phyloP scores from a whole-genome alignment of 2,888 invertebrate species.

The Himalopsyche tibetana region DNA sequence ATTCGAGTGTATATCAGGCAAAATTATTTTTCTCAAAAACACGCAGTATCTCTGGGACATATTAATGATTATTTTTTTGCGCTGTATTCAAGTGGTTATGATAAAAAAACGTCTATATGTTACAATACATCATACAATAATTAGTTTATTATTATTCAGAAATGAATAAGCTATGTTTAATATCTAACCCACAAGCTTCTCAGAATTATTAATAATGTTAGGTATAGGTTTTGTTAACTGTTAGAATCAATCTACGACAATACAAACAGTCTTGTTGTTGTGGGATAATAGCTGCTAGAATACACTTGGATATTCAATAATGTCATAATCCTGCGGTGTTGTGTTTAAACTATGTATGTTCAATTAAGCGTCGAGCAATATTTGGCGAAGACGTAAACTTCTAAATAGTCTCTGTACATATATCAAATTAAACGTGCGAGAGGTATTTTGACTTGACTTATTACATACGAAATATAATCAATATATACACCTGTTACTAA shows the following conservation, averaged over 20 bases:
- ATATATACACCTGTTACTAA: background rate
- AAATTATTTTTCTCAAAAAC: too few species aligned
- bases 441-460: background rate
- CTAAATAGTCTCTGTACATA: background rate
- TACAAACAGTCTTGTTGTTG: background rate
- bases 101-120: too few species aligned
- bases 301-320: constrained; percentile 34
- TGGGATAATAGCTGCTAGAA: background rate
- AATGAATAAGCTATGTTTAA: too few species aligned
- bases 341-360: constrained; percentile 22
- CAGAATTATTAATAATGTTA: too few species aligned
- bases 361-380: constrained; percentile 2
- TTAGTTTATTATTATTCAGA: too few species aligned
- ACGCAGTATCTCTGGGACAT: too few species aligned
- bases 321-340: constrained; percentile 1
- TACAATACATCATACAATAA: too few species aligned
- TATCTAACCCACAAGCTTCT: too few species aligned
- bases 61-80: too few species aligned
- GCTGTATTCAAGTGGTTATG: too few species aligned
- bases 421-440: background rate
- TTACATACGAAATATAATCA: background rate
- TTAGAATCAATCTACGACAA: background rate
- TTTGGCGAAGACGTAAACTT: constrained; percentile 13
- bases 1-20: too few species aligned
- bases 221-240: background rate